Evolutionary conservation across 1,140 invertebrate species (phyloP), one percentile per base, ranked within the genome.

Genomic region (Meloidogyne chitwoodi): DNA sequence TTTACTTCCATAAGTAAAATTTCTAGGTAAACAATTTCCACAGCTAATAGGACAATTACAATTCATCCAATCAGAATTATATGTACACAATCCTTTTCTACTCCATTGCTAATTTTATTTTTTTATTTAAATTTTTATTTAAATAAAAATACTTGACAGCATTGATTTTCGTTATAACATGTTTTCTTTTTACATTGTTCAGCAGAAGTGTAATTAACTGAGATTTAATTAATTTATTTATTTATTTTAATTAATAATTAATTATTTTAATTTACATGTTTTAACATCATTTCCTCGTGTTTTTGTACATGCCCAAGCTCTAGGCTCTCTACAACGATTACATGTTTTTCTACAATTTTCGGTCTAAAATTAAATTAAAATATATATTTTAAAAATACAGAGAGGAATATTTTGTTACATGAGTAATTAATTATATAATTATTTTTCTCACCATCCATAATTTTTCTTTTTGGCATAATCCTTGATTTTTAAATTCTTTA

Each of bases 141-240:
- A 38, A 0, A n/a, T 61, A 61, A 34, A 56, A 72, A 16, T 12
- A 73, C 71, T 26, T 75, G 62, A 41, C 71, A 76, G 29, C 77
- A 82, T 68, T 83, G 74, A 41, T 82, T 84, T 72, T 82, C 81
- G 63, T 82, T 84, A 48, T 62, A 84, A 44, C 81, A 82, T 5
- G 83, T 80, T 14, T 74, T 68, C 22, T 74, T 75, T 19, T 44
- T 26, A 68, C 80, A 81, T 38, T 78, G 34, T 56, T n/a, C 19
- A n/a, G 19, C 48, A 56, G 48, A 6, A n/a, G 19, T n/a, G n/a
- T n/a, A 56, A n/a, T n/a, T 56, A n/a, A 8, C 19, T 56, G 38
- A 14, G 12, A 34, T 4, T 34, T 34, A 34, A 34, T 34, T 34
- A 34, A 2, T 34, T 34, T 34, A 4, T 14, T 44, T 16, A 16